Evolutionary conservation across 2,113 vertebrate species (phyloP), one percentile per base, ranked within the genome.

Genomic region (Seriola dumerili): DNA sequence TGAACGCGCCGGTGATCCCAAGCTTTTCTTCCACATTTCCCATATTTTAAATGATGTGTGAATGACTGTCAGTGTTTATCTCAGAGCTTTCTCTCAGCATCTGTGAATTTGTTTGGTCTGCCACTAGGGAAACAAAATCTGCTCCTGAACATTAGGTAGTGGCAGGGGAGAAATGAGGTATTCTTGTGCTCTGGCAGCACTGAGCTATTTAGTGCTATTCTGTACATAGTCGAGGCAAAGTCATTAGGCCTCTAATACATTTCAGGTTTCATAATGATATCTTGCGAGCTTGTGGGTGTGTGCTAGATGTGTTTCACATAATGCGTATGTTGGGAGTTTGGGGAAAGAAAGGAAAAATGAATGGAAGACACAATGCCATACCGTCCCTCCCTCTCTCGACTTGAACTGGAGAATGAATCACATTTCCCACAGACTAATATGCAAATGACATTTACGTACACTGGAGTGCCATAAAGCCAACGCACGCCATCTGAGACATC

Each of bases 21-120:
- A 57, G 50, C 42, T 48, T 69, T 64, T 36, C 44, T 68, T 25
- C 13, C 14, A 68, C 40, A 32, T 61, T 54, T 40, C 44, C 25
- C 21, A 40, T 40, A 48, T 70, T 67, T 64, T 50, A 8, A 67
- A 77, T 21, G 19, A 77, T 21, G 19, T 38, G 42, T 46, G 55
- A 63, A 29, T 19, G 5, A 23, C n/a, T 44, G 7, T 64, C 38
- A 12, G 5, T 48, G 25, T 40, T 65, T 76, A 50, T 73, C 34
- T 17, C 10, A 32, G 25, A 50, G 64, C 11, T 66, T 52, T 70
- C 17, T 65, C 23, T 29, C 5, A 13, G 21, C 54, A 46, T 78
- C 36, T 65, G 71, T 58, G 21, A 44, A 55, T 74, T 64, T 65
- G 36, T 76, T 82, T 52, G 8, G 23, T 2, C 34, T 79, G 70